These are phyloP conservation scores for Lasioglossum baleicum DNA, from an alignment of 1,140 invertebrate species.

Conservation along the genomic window DNA sequence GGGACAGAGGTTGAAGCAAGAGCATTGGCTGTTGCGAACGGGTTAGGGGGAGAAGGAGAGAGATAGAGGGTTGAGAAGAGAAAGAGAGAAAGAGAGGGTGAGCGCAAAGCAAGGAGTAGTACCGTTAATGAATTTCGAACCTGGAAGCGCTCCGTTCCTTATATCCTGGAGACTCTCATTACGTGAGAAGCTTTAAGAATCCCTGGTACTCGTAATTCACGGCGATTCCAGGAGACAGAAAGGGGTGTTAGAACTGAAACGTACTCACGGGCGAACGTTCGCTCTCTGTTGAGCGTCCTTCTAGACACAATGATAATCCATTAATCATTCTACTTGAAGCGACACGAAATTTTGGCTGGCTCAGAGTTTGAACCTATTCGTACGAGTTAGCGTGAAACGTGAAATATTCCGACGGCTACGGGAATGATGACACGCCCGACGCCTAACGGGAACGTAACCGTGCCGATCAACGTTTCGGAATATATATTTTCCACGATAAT, in stretches of 20 bases:
- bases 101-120: slow-evolving; percentile 45
- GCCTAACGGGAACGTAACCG: not conserved
- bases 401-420: not conserved
- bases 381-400: not conserved
- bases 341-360: slow-evolving; percentile 31
- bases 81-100: slow-evolving; percentile 15
- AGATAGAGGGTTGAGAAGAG: not conserved
- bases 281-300: slow-evolving; percentile 42
- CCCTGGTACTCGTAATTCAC: slow-evolving; percentile 65
- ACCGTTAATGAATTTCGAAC: slow-evolving; percentile 70
- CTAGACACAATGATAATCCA: slow-evolving; percentile 59
- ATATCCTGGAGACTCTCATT: slow-evolving; percentile 70
- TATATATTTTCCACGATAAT: not conserved
- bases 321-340: slow-evolving; percentile 55
- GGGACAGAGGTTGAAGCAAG: slow-evolving; percentile 5
- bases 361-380: not conserved
- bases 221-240: slow-evolving; percentile 54
- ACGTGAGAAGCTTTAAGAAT: slow-evolving; percentile 72
- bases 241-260: slow-evolving; percentile 56
- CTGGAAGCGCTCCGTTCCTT: slow-evolving; percentile 61
- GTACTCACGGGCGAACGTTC: slow-evolving; percentile 60
- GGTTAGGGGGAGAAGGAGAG: not conserved
- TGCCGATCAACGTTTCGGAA: not conserved
- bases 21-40: not conserved
- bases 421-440: not conserved